Base-by-base conservation (phyloP, 2,888 invertebrate genomes). In the Schizotus pectinicornis region DNA sequence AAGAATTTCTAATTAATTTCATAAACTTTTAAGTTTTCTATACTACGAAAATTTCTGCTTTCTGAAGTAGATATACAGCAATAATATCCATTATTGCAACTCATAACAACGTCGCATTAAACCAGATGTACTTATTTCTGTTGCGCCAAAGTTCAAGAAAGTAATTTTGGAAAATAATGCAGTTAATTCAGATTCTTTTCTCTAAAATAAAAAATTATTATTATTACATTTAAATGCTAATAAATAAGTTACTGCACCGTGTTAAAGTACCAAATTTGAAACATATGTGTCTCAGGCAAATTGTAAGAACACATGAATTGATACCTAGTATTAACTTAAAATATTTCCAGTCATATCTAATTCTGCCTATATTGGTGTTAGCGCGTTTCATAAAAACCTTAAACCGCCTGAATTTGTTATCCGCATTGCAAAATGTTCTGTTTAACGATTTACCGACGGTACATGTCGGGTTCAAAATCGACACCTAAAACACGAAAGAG, bases 401-500 rank as follows among this genome's bases (percentile, higher is more conserved):
- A 65, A 67, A 62, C 62, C 56, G 56, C 51, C 50, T 63, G 66
- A 66, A 66, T 68, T 63, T 64, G 66, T 63, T 63, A 61, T 65
- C 64, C 64, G 68, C 68, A 68, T 61, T 68, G 68, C 68, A 62
- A 66, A 65, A 60, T 65, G 61, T 59, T 64, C 66, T 66, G 63
- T 66, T 65, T 66, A 64, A 65, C 67, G 64, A 66, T 66, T 66
- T 66, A 68, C 66, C 60, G 60, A 53, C 61, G 60, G 64, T 66
- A 66, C 63, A 63, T 64, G 61, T 65, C 65, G 65, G 66, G 65
- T 66, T 65, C 63, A 68, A 22, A 68, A 64, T 65, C 65, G 62
- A 67, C 63, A 65, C 60, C 65, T 61, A 61, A 61, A 57, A 63
- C 57, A 62, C 49, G 49, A 62, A 65, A 59, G 59, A 59, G 60